These are phyloP conservation scores for Dicycla oo DNA, from an alignment of 2,888 invertebrate genomes.

Conservation along the genomic window DNA sequence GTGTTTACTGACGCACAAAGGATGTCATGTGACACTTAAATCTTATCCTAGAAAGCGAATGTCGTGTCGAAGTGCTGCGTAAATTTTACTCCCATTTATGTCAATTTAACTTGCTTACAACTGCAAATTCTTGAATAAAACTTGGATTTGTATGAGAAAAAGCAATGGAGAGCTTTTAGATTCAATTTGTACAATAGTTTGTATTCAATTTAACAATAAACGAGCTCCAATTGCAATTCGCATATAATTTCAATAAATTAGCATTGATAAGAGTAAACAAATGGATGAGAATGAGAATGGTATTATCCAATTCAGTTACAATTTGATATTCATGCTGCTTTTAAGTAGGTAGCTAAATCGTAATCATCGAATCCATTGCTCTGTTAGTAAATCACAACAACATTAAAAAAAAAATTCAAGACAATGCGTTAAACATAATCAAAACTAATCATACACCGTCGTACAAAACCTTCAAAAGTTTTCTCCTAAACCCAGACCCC, in stretches of 20 bases:
- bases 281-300: background rate
- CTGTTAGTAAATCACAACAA: no score
- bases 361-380: no score
- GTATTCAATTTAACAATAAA: slow-evolving; percentile 7
- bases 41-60: slow-evolving; percentile 47
- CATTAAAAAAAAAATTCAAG: no score
- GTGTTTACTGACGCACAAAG: slow-evolving; percentile 53
- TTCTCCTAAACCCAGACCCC: background rate
- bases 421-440: no score
- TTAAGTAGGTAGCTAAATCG: no score
- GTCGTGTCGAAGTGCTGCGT: slow-evolving; percentile 43
- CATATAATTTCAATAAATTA: slow-evolving; percentile 37
- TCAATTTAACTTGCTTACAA: slow-evolving; percentile 16
- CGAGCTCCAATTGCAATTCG: background rate
- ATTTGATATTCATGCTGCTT: background rate
- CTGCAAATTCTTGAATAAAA: slow-evolving; percentile 7
- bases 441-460: background rate
- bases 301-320: slow-evolving; percentile 1
- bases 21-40: slow-evolving; percentile 57
- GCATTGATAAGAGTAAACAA: slow-evolving; percentile 6
- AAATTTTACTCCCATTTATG: slow-evolving; percentile 34
- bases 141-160: background rate
- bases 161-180: background rate
- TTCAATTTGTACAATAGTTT: slow-evolving; percentile 3
- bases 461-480: background rate